These are phyloP conservation scores for Peucedramus taeniatus DNA, from an alignment of 2,113 vertebrate genomes.

Conservation along the genomic window DNA sequence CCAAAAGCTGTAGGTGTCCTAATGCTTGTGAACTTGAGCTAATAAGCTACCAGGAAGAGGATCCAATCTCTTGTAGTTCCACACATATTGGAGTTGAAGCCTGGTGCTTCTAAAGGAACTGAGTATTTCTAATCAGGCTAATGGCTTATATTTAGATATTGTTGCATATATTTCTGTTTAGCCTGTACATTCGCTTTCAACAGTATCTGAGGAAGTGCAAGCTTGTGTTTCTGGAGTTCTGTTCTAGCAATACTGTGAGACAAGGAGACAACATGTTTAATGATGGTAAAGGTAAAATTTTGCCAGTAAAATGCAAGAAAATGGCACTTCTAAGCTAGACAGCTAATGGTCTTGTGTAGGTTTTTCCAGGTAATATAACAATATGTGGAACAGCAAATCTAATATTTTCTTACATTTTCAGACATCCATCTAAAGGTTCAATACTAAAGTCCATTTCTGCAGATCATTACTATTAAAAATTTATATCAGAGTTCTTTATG, in stretches of 20 bases:
- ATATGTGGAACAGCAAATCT: neutral
- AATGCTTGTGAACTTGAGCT: neutral
- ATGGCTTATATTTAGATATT: neutral
- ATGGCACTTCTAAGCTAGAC: neutral
- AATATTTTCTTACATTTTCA: neutral
- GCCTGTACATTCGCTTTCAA: neutral
- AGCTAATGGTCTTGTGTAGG: neutral
- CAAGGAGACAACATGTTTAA: neutral
- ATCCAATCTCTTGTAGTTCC: neutral
- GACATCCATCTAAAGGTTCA: neutral
- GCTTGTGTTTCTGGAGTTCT: neutral
- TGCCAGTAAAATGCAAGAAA: neutral
- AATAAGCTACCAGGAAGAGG: neutral
- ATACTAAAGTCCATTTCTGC: neutral
- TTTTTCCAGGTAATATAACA: neutral
- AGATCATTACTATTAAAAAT: conserved; percentile 24
- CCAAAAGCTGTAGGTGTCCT: neutral
- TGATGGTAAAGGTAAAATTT: neutral
- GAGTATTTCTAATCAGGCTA: neutral
- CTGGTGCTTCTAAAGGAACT: neutral
- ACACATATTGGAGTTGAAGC: neutral
- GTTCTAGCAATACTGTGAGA: neutral
- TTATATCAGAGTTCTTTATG: neutral
- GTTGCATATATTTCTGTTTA: neutral
- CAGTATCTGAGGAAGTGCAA: neutral